Conservation (phyloP, 2,113 vertebrate genomes). For the Pongo abelii region DNA sequence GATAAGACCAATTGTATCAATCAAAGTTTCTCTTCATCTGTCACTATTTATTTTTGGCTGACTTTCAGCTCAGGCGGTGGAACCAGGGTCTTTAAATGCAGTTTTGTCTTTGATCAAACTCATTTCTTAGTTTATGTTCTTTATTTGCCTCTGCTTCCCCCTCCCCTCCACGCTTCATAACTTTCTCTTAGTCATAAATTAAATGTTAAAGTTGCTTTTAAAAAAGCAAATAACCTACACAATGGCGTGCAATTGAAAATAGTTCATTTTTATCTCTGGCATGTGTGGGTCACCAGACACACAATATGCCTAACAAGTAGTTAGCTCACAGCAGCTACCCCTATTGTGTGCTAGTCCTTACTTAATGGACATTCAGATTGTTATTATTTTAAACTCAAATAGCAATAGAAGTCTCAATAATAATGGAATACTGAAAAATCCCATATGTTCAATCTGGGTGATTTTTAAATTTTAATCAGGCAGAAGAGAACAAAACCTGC, state of each 20-base stretch:
- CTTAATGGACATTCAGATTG: background rate
- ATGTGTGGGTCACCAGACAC: background rate
- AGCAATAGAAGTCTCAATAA: background rate
- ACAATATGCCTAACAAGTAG: background rate
- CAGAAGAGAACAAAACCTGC: constrained; percentile 20
- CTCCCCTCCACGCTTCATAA: background rate
- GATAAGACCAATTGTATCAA: background rate
- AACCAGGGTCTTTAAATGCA: background rate
- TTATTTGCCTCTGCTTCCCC: background rate
- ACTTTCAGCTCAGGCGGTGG: background rate
- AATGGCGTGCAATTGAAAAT: background rate
- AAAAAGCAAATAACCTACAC: background rate
- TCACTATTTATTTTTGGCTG: background rate
- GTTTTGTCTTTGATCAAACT: background rate
- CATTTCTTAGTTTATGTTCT: background rate
- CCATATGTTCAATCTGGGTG: background rate
- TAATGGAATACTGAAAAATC: constrained; percentile 46
- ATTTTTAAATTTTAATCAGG: constrained; percentile 23
- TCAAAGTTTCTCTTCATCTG: background rate
- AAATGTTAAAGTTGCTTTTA: background rate
- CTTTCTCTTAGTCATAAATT: constrained; percentile 34
- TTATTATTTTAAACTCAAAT: constrained; percentile 39
- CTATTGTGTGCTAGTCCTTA: background rate
- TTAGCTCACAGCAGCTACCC: background rate
- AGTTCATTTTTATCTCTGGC: constrained; percentile 34